phyloP scores from a whole-genome alignment of 2,888 invertebrate species.

The Melinopterus prodromus region DNA sequence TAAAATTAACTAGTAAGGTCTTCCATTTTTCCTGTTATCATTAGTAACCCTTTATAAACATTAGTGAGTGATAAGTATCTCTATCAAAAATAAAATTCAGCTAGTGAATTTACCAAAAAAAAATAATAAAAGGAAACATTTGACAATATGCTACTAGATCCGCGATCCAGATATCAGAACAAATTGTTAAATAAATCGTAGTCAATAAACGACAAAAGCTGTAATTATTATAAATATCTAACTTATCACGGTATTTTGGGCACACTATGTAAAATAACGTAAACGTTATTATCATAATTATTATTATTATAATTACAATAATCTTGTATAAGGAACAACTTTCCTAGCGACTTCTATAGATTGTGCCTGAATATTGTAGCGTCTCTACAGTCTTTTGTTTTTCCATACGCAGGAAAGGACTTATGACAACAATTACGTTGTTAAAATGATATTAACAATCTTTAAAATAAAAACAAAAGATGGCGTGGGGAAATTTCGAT shows the following conservation, averaged over 20 bases:
- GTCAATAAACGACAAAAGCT: constrained; percentile 28
- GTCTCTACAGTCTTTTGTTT: constrained; percentile 16
- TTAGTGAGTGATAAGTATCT: neutral
- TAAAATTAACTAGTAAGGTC: constrained; percentile 15
- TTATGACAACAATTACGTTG: neutral
- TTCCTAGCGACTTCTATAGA: constrained; percentile 17
- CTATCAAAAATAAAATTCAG: neutral
- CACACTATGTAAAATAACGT: constrained; percentile 18
- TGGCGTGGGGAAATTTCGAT: neutral
- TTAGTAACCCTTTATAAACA: neutral
- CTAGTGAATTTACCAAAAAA: neutral
- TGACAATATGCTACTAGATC: constrained; percentile 5
- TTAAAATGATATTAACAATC: constrained; percentile 20
- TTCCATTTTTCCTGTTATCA: constrained; percentile 10
- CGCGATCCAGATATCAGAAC: neutral
- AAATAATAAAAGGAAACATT: neutral
- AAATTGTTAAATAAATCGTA: constrained; percentile 30
- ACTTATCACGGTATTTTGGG: constrained; percentile 23
- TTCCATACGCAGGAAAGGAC: neutral
- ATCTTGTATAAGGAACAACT: neutral
- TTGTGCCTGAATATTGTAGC: constrained; percentile 25
- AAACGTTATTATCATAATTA: constrained; percentile 7
- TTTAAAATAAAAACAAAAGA: constrained; percentile 10
- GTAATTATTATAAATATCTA: constrained; percentile 7
- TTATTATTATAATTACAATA: neutral